Evolutionary conservation across 1,140 invertebrate genomes (phyloP).

Genomic region (Adoxophyes honmai): DNA sequence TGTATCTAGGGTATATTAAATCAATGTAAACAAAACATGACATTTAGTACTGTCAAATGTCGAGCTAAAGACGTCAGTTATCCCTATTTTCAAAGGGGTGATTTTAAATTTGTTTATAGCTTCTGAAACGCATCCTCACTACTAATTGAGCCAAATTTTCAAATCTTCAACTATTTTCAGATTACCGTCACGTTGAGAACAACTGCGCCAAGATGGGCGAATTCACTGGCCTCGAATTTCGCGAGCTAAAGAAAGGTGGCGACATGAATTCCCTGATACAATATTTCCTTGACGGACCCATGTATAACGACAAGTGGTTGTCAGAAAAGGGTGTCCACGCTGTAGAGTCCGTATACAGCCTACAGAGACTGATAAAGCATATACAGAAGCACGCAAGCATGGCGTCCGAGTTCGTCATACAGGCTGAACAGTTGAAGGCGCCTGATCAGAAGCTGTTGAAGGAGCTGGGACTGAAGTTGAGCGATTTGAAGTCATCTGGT

Average conservation of each 20-base stretch:
- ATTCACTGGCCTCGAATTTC: conserved; percentile 52
- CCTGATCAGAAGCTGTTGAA: conserved; percentile 25
- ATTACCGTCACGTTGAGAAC: conserved; percentile 46
- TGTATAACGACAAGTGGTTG: conserved; percentile 43
- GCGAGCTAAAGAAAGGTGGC: conserved; percentile 42
- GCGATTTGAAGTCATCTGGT: conserved; percentile 21
- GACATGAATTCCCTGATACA: conserved; percentile 56
- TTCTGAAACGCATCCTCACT: too few species aligned
- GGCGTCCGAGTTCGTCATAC: conserved; percentile 27
- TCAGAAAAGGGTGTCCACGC: conserved; percentile 36
- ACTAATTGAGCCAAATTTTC: too few species aligned
- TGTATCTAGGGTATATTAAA: too few species aligned
- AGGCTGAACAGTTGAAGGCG: conserved; percentile 23
- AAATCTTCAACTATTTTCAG: conserved; percentile 28
- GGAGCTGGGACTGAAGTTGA: conserved; percentile 30
- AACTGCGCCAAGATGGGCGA: conserved; percentile 48
- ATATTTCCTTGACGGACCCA: conserved; percentile 52
- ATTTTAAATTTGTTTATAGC: too few species aligned
- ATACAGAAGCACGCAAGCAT: conserved; percentile 41
- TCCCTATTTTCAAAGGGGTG: too few species aligned
- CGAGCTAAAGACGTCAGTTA: too few species aligned
- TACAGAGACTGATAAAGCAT: conserved; percentile 48
- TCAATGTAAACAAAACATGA: too few species aligned
- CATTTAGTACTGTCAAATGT: too few species aligned
- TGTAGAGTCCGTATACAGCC: conserved; percentile 41